Evolutionary conservation across 2,797 vertebrate species (phyloP), one percentile per base, ranked within the genome.

Genomic region (Huso huso): DNA sequence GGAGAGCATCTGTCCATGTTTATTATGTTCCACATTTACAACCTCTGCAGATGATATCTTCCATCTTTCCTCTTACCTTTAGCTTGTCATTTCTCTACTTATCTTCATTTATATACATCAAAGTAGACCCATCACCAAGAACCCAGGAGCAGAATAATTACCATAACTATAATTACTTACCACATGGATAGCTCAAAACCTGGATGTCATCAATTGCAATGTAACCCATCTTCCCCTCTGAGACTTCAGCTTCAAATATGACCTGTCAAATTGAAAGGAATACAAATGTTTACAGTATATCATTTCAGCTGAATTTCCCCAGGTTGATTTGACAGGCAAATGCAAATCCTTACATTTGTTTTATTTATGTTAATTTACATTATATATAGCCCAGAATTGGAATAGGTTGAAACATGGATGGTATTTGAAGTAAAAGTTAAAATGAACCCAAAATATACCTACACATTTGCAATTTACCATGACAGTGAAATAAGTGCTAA

Each of bases 121-220:
- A 79, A 83, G 61, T 77, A 72, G 77, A 83, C 82, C 79, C 83
- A 79, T 83, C 77, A 53, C 81, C 82, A 82, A 68, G 48, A 13
- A 8, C 61, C 61, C 61, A 37, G 61, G 15, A 62, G 61, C 61
- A 62, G 8, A 37, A 62, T 12, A 62, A 62, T 62, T 62, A 62
- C 61, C 18, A 62, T 10, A 37, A 48, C 61, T 62, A 23, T 62
- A 62, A 81, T 73, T 80, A 92, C 96, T 94, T 90, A 99, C 96
- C 96, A 73, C 96, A 99, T 67, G 96, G 96, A 79, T 99, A 99
- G 84, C 96, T 99, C 82, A 99, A 82, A 75, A 99, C 96, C 86
- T 99, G 95, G 82, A 99, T 94, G 84, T 99, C 95, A 84, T 99
- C 96, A 71, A 99, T 93, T 84, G 94, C 96, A 74, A 99, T 95